Base-by-base conservation (phyloP, 2,113 vertebrate genomes). In the Gadus macrocephalus region DNA sequence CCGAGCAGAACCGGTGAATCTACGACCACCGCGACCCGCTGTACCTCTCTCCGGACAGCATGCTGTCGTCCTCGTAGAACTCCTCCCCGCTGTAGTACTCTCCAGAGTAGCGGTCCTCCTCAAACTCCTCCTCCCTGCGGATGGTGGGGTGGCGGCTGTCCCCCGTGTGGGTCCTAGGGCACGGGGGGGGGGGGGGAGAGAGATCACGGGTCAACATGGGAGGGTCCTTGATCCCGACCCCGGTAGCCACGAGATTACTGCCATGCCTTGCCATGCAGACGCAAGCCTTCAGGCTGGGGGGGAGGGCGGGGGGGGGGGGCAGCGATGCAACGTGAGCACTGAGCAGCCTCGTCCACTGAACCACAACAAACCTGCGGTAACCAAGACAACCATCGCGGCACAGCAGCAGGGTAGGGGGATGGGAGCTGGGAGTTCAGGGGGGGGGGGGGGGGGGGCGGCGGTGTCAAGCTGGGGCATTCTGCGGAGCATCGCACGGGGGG, bases 11-110 rank as follows among this genome's bases (percentile, higher is more conserved):
- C 15, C 55, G 12, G n/a, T 14, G 12, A 12, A 49, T 14, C 8
- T 2, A 58, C 15, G 5, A 58, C 55, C 15, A 58, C 16, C 55
- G 5, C 6, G 61, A 63, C 2, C 65, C 65, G 2, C 12, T 2
- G 27, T 87, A 96, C 96, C 96, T 95, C 84, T 91, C 94, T 80
- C 91, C 91, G n/a, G 95, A 89, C 42, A 94, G 90, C 76, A 96
- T 95, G 71, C 91, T 94, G 74, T 96, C 94, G 0, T 96, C 95
- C 69, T 98, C 96, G 15, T 94, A 97, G 83, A 93, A 94, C 75
- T 99, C 97, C 66, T 98, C 96, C 12, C 95, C 94, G n/a, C 96
- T 98, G 85, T 93, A 97, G 85, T 96, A 97, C 19, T 98, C 96
- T 58, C 87, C 94, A n/a, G 94, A 83, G 75, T 93, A 93, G 65